Percentiles rank a stretch among this genome's conserved stretches.
phyloP scores from a whole-genome alignment of 2,888 invertebrate genomes.

The Drosophila peninsularis region DNA sequence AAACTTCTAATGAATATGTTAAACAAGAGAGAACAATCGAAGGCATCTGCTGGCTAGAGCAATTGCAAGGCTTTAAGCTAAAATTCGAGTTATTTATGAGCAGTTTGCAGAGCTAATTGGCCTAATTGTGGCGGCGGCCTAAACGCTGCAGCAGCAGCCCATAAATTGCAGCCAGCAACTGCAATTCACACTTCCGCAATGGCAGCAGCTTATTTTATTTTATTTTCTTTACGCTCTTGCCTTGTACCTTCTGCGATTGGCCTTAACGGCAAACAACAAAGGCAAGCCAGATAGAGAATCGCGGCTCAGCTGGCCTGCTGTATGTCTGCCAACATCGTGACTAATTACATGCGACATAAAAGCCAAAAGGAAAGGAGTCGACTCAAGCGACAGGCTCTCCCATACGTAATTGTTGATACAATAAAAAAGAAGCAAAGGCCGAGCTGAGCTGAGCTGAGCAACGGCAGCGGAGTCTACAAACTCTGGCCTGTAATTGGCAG shows the following conservation, averaged over 20 bases:
- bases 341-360: conserved; percentile 79
- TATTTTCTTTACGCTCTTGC: conserved; percentile 17
- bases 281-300: conserved; percentile 44
- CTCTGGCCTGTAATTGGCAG: conserved; percentile 65
- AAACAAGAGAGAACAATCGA: conserved; percentile 38
- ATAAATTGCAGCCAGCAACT: conserved; percentile 50
- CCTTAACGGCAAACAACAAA: conserved; percentile 74
- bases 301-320: conserved; percentile 62
- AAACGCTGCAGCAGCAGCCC: conserved; percentile 34
- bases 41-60: conserved; percentile 39
- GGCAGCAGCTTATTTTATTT: conserved; percentile 9
- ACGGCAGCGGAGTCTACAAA: conserved; percentile 43
- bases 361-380: conserved; percentile 55
- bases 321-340: conserved; percentile 77
- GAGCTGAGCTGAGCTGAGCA: conserved; percentile 26
- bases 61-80: conserved; percentile 45
- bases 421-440: conserved; percentile 31
- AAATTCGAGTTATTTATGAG: conserved; percentile 72
- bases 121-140: conserved; percentile 68
- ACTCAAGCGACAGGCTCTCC: conserved; percentile 40
- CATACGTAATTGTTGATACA: conserved; percentile 67
- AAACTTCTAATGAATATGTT: conserved; percentile 66
- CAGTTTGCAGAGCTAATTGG: conserved; percentile 70
- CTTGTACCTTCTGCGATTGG: conserved; percentile 31
- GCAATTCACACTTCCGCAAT: conserved; percentile 76